Evolutionary conservation across 1,140 invertebrate species (phyloP).

Genomic region (Gerris buenoi): DNA sequence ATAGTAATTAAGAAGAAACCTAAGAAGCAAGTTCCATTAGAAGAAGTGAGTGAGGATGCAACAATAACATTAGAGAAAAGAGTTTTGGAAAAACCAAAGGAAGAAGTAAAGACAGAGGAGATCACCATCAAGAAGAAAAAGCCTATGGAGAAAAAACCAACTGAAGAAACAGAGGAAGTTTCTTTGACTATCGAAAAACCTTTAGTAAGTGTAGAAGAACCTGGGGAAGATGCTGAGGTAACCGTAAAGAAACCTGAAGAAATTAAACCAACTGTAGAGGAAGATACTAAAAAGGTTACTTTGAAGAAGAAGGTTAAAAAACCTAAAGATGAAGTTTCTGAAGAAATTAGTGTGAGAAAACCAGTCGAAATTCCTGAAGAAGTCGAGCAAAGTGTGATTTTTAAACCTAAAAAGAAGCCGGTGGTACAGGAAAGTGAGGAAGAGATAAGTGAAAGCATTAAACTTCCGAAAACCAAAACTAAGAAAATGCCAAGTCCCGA

Average conservation of each 20-base stretch:
- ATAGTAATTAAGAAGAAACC: constrained; percentile 26
- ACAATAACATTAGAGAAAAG: constrained; percentile 22
- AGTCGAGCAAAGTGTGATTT: constrained; percentile 15
- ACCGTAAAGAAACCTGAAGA: constrained; percentile 30
- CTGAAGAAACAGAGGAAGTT: constrained; percentile 26
- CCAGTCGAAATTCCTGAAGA: constrained; percentile 24
- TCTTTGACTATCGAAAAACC: constrained; percentile 22
- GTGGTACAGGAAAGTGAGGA: constrained; percentile 13
- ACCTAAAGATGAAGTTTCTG: constrained; percentile 17
- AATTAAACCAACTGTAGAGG: constrained; percentile 24
- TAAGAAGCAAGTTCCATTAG: constrained; percentile 15
- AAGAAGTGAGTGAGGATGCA: constrained; percentile 27
- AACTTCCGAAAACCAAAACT: constrained; percentile 9
- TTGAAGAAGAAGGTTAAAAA: constrained; percentile 23
- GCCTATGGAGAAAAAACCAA: constrained; percentile 17
- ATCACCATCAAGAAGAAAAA: constrained; percentile 25
- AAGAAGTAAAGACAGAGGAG: constrained; percentile 8
- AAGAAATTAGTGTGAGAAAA: constrained; percentile 21
- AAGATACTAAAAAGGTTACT: constrained; percentile 32
- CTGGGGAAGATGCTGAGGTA: constrained; percentile 22
- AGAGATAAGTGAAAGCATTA: background rate
- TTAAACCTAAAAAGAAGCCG: constrained; percentile 11
- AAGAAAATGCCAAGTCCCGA: constrained; percentile 18
- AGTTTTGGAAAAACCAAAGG: constrained; percentile 27
- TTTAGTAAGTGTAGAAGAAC: constrained; percentile 17